Conservation (phyloP, 2,797 vertebrate genomes). For the Streptopelia turtur region DNA sequence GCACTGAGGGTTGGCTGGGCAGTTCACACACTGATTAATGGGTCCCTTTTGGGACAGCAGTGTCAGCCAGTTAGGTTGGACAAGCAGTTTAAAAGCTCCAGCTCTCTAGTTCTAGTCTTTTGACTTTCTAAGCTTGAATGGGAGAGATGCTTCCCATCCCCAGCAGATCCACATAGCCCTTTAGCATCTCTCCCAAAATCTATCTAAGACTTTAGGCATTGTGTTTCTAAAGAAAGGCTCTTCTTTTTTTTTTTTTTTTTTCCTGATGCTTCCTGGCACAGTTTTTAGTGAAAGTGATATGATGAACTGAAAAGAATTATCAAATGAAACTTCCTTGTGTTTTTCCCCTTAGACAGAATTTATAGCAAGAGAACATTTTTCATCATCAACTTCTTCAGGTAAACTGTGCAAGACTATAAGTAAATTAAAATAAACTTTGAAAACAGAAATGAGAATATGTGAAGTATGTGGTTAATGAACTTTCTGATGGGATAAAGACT, state of each 20-base stretch:
- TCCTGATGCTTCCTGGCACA: neutral
- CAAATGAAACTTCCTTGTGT: neutral
- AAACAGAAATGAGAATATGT: neutral
- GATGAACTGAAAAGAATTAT: neutral
- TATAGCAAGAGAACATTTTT: neutral
- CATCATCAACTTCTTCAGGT: neutral
- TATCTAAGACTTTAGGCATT: neutral
- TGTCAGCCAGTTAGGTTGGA: neutral
- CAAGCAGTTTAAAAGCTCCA: neutral
- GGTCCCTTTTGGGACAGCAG: neutral
- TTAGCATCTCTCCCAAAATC: neutral
- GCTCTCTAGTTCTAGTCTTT: neutral
- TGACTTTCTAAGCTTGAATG: neutral
- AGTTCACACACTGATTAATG: no score
- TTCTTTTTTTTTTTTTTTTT: no score
- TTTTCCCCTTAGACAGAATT: neutral
- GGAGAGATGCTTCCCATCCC: neutral
- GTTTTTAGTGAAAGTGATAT: neutral
- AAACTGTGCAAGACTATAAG: neutral
- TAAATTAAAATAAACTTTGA: neutral
- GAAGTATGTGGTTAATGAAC: neutral
- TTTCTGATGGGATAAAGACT: neutral
- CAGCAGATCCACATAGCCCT: fast-evolving
- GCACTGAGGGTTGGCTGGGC: neutral
- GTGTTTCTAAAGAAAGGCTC: neutral